These are phyloP conservation scores for Sebastes variabilis DNA, from an alignment of 2,797 vertebrate genomes.

Conservation along the genomic window DNA sequence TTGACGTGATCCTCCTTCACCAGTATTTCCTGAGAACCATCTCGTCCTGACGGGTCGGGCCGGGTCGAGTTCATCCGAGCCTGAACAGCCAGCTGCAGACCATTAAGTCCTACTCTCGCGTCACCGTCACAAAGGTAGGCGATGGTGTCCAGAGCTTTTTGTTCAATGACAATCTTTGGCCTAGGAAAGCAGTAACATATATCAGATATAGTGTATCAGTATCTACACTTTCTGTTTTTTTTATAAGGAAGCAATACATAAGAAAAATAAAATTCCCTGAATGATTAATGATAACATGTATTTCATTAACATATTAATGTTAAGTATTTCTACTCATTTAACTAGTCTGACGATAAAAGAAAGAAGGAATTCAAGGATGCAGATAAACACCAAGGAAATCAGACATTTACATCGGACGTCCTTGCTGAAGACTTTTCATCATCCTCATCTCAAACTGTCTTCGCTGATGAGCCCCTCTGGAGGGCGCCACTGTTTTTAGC, in stretches of 20 bases:
- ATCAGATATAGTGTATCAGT: not conserved
- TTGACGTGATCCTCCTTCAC: conserved; percentile 92
- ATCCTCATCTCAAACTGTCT: not conserved
- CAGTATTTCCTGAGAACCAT: conserved; percentile 69
- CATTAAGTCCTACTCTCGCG: conserved; percentile 90
- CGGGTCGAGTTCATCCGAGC: conserved; percentile 80
- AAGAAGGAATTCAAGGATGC: not conserved
- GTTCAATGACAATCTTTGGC: conserved; percentile 85
- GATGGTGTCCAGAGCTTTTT: conserved; percentile 91
- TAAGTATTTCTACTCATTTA: not conserved
- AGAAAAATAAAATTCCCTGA: not conserved
- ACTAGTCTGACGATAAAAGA: not conserved
- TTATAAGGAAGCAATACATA: not conserved
- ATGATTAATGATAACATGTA: not conserved
- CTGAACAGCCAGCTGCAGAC: conserved; percentile 94
- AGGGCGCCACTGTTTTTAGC: not conserved
- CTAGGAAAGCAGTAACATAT: conserved; percentile 70
- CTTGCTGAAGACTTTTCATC: not conserved
- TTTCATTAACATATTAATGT: not conserved
- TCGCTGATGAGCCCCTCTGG: not conserved
- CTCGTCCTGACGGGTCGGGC: not conserved
- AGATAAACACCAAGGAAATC: not conserved
- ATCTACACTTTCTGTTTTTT: not conserved
- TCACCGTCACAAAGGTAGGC: conserved; percentile 95
- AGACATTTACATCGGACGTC: not conserved